Conservation (phyloP, 2,888 invertebrate genomes). For the Eristalinus aeneus region DNA sequence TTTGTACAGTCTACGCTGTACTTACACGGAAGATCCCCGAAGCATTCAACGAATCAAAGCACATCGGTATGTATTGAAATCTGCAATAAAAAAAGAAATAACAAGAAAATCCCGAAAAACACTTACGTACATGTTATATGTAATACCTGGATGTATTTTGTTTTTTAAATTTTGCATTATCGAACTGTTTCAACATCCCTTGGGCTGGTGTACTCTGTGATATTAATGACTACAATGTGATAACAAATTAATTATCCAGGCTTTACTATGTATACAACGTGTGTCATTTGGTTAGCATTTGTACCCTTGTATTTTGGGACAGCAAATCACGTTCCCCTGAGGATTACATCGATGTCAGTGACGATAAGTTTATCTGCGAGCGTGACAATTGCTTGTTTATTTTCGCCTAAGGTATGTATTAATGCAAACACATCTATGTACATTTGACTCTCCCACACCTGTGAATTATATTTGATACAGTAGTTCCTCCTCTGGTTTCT, state of each 20-base stretch:
- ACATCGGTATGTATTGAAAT: constrained; percentile 87
- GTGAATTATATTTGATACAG: neutral
- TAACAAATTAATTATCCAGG: constrained; percentile 81
- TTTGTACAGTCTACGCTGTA: constrained; percentile 98
- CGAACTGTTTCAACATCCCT: neutral
- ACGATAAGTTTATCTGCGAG: constrained; percentile 97
- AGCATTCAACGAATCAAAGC: constrained; percentile 99
- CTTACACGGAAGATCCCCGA: constrained; percentile 98
- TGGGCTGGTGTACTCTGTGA: neutral
- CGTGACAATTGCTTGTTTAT: constrained; percentile 95
- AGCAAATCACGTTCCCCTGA: constrained; percentile 93
- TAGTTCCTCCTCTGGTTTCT: neutral
- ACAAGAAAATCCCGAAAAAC: neutral
- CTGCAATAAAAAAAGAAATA: neutral
- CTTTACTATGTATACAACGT: constrained; percentile 99
- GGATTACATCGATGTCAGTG: constrained; percentile 97
- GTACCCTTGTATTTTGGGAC: constrained; percentile 98
- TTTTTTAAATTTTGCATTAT: neutral
- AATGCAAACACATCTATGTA: neutral
- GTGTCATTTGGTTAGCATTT: constrained; percentile 98
- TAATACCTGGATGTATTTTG: neutral
- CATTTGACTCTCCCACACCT: neutral
- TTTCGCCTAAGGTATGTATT: constrained; percentile 91
- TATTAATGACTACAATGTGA: constrained; percentile 8
- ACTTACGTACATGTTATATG: neutral